Evolutionary conservation across 1,140 invertebrate genomes (phyloP).

Genomic region (Watersipora subatra): DNA sequence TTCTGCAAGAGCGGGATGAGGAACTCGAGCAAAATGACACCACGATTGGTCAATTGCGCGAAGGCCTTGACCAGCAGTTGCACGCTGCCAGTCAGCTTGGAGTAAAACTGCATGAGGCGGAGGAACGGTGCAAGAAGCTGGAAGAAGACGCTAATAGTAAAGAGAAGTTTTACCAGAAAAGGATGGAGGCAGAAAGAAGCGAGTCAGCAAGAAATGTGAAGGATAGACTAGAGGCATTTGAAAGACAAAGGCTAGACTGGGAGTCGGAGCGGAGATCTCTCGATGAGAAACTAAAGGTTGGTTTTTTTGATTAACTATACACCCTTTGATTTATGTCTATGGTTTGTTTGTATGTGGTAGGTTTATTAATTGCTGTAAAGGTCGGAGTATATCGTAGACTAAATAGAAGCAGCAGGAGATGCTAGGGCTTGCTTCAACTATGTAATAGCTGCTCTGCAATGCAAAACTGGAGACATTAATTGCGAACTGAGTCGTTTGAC

Average conservation of each 20-base stretch:
- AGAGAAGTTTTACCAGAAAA: neutral
- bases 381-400: too few relatives aligned
- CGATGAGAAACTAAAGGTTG: neutral
- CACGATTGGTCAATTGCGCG: constrained; percentile 22
- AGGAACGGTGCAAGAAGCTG: neutral
- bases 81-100: constrained; percentile 34
- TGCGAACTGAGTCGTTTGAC: too few relatives aligned
- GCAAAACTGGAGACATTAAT: too few relatives aligned
- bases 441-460: too few relatives aligned
- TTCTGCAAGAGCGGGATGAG: constrained; percentile 32
- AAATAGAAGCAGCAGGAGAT: too few relatives aligned
- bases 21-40: constrained; percentile 36
- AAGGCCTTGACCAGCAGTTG: constrained; percentile 24
- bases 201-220: neutral
- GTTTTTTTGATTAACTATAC: too few relatives aligned
- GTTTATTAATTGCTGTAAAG: too few relatives aligned
- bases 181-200: neutral
- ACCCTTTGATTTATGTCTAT: too few relatives aligned
- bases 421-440: too few relatives aligned
- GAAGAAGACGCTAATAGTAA: neutral
- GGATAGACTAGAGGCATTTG: neutral
- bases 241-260: neutral
- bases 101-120: constrained; percentile 29
- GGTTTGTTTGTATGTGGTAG: too few relatives aligned
- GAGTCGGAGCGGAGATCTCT: neutral